Evolutionary conservation across 2,888 invertebrate species (phyloP).

Genomic region (Trisateles emortualis): DNA sequence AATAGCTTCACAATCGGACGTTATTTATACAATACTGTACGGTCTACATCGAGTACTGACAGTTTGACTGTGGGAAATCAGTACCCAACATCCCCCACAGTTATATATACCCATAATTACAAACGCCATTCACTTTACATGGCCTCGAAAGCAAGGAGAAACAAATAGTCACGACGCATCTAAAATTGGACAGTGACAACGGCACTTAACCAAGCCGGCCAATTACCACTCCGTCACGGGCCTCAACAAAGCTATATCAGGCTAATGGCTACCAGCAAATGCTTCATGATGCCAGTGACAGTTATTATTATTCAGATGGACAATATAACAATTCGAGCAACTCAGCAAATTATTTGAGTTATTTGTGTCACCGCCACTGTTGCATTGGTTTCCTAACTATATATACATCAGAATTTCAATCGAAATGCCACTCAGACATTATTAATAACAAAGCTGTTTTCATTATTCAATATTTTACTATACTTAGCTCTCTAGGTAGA

Average conservation of each 20-base stretch:
- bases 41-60: too few relatives aligned
- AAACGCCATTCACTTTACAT: too few relatives aligned
- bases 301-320: neutral
- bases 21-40: too few relatives aligned
- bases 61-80: too few relatives aligned
- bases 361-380: neutral
- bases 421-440: neutral
- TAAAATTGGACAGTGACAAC: neutral
- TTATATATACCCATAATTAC: too few relatives aligned
- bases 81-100: too few relatives aligned
- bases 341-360: constrained; percentile 1
- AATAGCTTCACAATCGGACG: too few relatives aligned
- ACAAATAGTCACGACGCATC: neutral
- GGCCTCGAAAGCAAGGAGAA: too few relatives aligned
- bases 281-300: neutral
- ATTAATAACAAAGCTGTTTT: neutral
- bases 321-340: neutral
- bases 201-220: neutral
- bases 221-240: neutral
- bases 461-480: too few relatives aligned
- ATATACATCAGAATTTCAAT: constrained; percentile 2
- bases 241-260: neutral
- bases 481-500: too few relatives aligned
- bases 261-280: neutral
- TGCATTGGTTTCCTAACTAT: constrained; percentile 1